Conservation (phyloP, 2,888 invertebrate species). For the Scelioninae gen. 1 region DNA sequence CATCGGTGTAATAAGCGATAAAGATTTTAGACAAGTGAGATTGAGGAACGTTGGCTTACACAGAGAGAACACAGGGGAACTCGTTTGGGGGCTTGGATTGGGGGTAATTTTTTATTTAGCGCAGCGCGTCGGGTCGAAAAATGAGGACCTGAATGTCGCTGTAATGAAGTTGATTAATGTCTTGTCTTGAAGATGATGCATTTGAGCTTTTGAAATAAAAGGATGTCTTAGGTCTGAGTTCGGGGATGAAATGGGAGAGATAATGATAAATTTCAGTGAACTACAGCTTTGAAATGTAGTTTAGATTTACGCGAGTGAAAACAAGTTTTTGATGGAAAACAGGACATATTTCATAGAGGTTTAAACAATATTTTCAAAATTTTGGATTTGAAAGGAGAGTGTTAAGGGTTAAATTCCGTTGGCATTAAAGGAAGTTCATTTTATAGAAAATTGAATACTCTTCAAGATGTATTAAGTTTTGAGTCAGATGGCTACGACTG, state of each 20-base stretch:
- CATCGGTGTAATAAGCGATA: slow-evolving; percentile 34
- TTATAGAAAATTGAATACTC: too few relatives aligned
- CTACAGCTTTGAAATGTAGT: slow-evolving; percentile 1
- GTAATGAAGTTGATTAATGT: slow-evolving; percentile 47
- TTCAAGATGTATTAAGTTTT: too few relatives aligned
- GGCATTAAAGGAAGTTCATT: too few relatives aligned
- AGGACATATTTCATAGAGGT: background rate
- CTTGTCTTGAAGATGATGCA: slow-evolving; percentile 13
- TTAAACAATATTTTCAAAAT: background rate
- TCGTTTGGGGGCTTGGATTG: slow-evolving; percentile 12
- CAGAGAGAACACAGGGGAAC: slow-evolving; percentile 23
- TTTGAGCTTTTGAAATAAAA: slow-evolving; percentile 29
- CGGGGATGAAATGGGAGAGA: background rate
- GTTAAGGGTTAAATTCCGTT: too few relatives aligned
- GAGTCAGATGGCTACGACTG: too few relatives aligned
- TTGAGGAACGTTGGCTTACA: background rate
- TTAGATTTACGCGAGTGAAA: background rate
- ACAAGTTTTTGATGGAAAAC: background rate
- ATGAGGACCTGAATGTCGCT: slow-evolving; percentile 21
- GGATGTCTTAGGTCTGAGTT: background rate
- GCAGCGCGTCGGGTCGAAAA: slow-evolving; percentile 4
- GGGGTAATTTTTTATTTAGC: slow-evolving; percentile 27
- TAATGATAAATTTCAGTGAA: background rate
- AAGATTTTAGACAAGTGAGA: slow-evolving; percentile 4
- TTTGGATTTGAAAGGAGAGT: too few relatives aligned